Conservation (phyloP, 1,140 invertebrate species). For the Ganaspis sp. region DNA sequence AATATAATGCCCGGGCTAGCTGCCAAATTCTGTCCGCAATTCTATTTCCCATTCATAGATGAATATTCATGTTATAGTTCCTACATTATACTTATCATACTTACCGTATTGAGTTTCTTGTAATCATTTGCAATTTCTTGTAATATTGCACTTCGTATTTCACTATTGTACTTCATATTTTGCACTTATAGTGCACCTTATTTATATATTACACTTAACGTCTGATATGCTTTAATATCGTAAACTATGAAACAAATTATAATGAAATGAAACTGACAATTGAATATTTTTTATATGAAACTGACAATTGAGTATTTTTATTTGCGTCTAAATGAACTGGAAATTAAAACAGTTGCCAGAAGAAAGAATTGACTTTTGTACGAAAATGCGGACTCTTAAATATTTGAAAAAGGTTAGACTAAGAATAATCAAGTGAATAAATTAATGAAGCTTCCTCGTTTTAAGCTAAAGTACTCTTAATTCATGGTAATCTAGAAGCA, state of each 20-base stretch:
- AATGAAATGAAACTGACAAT: too few species aligned
- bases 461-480: conserved; percentile 50
- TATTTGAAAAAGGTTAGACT: conserved; percentile 17
- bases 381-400: neutral
- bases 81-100: too few species aligned
- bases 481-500: conserved; percentile 59
- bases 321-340: neutral
- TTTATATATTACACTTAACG: too few species aligned
- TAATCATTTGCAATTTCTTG: too few species aligned
- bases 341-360: neutral
- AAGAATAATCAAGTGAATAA: conserved; percentile 12
- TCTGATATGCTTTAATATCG: too few species aligned
- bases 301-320: too few species aligned
- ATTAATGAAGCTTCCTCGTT: conserved; percentile 11
- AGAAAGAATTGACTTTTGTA: neutral
- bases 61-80: neutral
- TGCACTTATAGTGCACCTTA: too few species aligned
- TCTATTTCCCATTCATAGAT: neutral
- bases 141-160: too few species aligned
- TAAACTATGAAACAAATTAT: too few species aligned
- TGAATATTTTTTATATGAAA: too few species aligned
- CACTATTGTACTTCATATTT: too few species aligned
- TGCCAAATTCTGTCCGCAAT: neutral
- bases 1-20: neutral
- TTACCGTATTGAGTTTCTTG: too few species aligned